phyloP scores from a whole-genome alignment of 2,888 invertebrate species.

The Drosophila mimetica region DNA sequence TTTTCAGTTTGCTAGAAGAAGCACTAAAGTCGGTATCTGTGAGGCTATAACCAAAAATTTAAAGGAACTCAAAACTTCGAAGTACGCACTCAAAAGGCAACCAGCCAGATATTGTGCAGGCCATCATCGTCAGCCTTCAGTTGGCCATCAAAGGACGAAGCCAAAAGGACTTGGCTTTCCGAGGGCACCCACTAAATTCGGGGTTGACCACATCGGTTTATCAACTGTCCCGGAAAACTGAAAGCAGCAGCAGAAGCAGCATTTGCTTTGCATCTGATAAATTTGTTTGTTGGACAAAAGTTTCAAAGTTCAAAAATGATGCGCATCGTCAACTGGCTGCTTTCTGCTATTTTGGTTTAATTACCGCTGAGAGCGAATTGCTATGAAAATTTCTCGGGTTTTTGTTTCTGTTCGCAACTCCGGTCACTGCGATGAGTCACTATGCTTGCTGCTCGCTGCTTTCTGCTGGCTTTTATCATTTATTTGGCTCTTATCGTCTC shows the following conservation, averaged over 20 bases:
- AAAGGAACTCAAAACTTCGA: conserved; percentile 1
- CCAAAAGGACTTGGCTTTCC: conserved; percentile 17
- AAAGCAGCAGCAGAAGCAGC: conserved; percentile 12
- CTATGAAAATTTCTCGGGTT: conserved; percentile 25
- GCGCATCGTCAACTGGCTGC: conserved; percentile 60
- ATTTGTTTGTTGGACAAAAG: conserved; percentile 53
- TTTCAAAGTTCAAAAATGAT: conserved; percentile 64
- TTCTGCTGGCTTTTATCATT: conserved; percentile 62
- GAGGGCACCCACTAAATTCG: conserved; percentile 8
- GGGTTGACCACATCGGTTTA: conserved; percentile 39
- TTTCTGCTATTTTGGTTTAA: conserved; percentile 53
- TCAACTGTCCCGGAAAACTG: conserved; percentile 26
- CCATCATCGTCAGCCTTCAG: conserved; percentile 16
- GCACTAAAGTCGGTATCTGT: not conserved
- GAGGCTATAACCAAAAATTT: not conserved
- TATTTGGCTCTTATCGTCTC: conserved; percentile 63
- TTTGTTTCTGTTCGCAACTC: conserved; percentile 9
- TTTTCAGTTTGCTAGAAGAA: not conserved
- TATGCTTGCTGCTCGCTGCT: conserved; percentile 41
- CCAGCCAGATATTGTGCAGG: conserved; percentile 18
- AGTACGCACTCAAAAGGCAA: conserved; percentile 9
- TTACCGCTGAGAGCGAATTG: conserved; percentile 44
- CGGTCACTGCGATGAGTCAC: conserved; percentile 57
- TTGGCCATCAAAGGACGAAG: conserved; percentile 14
- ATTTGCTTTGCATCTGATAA: conserved; percentile 68